Evolutionary conservation across 2,113 vertebrate species (phyloP).

Genomic region (Podarcis cretensis): DNA sequence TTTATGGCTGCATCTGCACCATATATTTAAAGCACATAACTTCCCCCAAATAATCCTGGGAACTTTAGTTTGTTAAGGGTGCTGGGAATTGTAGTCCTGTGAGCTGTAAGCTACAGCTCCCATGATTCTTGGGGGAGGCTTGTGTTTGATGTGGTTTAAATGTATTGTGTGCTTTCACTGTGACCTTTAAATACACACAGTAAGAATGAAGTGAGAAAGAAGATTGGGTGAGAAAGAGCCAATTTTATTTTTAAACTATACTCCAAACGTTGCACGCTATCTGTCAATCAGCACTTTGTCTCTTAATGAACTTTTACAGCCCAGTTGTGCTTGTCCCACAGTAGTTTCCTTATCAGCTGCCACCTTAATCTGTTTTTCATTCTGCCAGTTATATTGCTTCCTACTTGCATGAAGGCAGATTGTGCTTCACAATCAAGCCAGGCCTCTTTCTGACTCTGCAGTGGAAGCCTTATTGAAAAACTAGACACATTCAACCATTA

Average conservation of each 20-base stretch:
- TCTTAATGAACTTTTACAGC: constrained; percentile 47
- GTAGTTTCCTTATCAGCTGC: constrained; percentile 28
- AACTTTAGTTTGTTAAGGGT: no score
- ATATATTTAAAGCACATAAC: no score
- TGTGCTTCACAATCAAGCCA: constrained; percentile 56
- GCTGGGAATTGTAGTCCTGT: no score
- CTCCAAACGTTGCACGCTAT: constrained; percentile 34
- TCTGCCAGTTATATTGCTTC: constrained; percentile 43
- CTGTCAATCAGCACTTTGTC: constrained; percentile 20
- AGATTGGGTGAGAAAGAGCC: neutral
- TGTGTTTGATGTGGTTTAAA: no score
- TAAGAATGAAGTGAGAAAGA: neutral
- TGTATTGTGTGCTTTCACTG: neutral
- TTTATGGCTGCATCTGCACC: no score
- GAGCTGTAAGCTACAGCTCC: no score
- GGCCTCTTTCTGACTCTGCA: constrained; percentile 31
- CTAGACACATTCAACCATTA: constrained; percentile 42
- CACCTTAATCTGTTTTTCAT: constrained; percentile 30
- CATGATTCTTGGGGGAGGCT: no score
- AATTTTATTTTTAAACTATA: constrained; percentile 1
- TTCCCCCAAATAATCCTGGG: no score
- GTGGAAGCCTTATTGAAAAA: constrained; percentile 25
- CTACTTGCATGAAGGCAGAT: constrained; percentile 57
- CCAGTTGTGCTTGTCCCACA: constrained; percentile 42
- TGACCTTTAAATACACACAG: neutral